These are phyloP conservation scores for Ophiothrix spiculata DNA, from an alignment of 35 echinoderm and acorn worm species.

Conservation along the genomic window DNA sequence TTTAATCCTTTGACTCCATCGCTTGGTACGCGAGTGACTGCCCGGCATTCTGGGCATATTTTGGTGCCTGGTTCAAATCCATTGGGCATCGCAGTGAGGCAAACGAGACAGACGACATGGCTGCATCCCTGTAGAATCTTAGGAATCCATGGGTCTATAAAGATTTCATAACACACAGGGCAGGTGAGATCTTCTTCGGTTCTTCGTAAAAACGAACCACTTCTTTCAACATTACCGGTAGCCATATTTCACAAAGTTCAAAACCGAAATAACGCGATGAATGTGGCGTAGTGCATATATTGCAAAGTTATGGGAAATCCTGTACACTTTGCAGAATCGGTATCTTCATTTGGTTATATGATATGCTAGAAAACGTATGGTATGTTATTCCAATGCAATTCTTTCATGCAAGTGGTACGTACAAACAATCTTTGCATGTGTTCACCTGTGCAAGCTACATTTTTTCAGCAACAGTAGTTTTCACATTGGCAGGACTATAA, in stretches of 20 bases:
- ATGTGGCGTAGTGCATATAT: too few species aligned
- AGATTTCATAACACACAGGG: not conserved
- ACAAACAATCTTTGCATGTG: too few species aligned
- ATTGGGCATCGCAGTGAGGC: not conserved
- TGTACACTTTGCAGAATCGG: too few species aligned
- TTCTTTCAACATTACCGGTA: not conserved
- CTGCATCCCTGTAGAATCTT: not conserved
- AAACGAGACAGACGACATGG: not conserved
- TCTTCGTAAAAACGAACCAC: not conserved
- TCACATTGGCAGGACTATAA: too few species aligned
- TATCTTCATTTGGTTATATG: too few species aligned
- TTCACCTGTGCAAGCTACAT: too few species aligned
- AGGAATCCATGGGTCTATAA: not conserved
- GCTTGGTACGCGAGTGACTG: not conserved
- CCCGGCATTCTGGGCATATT: not conserved
- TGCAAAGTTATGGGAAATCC: too few species aligned
- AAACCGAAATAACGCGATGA: too few species aligned
- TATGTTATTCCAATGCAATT: too few species aligned
- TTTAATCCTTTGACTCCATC: not conserved
- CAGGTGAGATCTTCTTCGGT: not conserved
- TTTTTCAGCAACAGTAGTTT: too few species aligned
- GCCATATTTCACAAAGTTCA: not conserved
- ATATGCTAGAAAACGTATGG: too few species aligned
- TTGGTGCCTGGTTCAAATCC: not conserved
- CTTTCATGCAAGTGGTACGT: too few species aligned